Base-by-base conservation (phyloP, 2,113 vertebrate genomes). In the Perccottus glenii region DNA sequence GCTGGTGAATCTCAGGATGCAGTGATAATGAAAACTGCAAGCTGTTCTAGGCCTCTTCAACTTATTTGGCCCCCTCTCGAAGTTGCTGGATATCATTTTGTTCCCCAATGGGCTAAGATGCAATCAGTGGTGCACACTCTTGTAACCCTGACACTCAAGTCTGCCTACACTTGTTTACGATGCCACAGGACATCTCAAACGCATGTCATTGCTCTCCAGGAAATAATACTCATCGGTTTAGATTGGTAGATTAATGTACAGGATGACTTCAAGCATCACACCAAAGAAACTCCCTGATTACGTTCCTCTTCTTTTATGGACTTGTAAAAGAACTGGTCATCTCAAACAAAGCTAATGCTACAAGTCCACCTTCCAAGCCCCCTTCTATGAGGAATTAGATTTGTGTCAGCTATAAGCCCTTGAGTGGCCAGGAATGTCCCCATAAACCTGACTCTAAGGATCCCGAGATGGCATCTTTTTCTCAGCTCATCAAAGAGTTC, bases 101-200 rank as follows among this genome's bases (percentile, higher is more conserved):
- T 81, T 79, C 55, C 62, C 86, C 59, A 42, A 88, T 67, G 82
- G 69, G 71, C 71, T 76, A 60, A 82, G 76, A 86, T 87, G 84
- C 85, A 89, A 89, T 88, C 86, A 88, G 79, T 55, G 73, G 67
- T 67, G 81, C 77, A 70, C 75, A 79, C 81, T 81, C 66, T 75
- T 65, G 69, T 78, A 82, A 81, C 81, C 55, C 85, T 62, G 67
- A 77, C 70, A 75, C 85, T 74, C 70, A 59, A 72, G 47, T 66
- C 61, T 59, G 32, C 47, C 70, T 80, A 60, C 33, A 48, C 38
- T 27, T 19, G 49, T 82, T 87, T 72, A 73, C 35, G 48, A 77
- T 62, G 75, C 77, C 65, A 77, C 62, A 62, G 72, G 77, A 75
- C 77, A 67, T 76, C 82, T 81, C 60, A 79, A 67, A 79, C 67